phyloP scores from a whole-genome alignment of 2,888 invertebrate genomes.

The Parnassius apollo region DNA sequence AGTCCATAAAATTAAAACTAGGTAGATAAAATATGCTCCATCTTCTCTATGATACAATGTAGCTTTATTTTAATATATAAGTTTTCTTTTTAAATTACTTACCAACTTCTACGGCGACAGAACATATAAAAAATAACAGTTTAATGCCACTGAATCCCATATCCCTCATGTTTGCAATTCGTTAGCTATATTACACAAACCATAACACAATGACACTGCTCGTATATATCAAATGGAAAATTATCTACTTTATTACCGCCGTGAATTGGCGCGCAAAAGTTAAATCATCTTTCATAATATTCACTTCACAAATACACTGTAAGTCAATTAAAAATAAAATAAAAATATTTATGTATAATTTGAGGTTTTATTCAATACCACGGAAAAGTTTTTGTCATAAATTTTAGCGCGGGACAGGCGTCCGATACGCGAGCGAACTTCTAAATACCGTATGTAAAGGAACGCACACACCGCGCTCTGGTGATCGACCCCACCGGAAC shows the following conservation, averaged over 20 bases:
- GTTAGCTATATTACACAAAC: slow-evolving; percentile 35
- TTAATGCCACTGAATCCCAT: slow-evolving; percentile 53
- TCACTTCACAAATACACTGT: slow-evolving; percentile 31
- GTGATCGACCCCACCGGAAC: slow-evolving; percentile 82
- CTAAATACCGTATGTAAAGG: slow-evolving; percentile 53
- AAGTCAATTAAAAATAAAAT: slow-evolving; percentile 19
- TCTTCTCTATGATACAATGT: too few species aligned
- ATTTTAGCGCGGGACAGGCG: slow-evolving; percentile 59
- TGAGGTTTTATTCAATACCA: slow-evolving; percentile 16
- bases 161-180: slow-evolving; percentile 56
- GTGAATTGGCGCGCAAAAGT: slow-evolving; percentile 37
- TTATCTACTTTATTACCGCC: slow-evolving; percentile 41
- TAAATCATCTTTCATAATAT: slow-evolving; percentile 38
- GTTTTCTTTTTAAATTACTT: slow-evolving; percentile 40
- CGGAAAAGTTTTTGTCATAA: slow-evolving; percentile 26
- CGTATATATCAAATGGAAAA: slow-evolving; percentile 19
- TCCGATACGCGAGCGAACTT: slow-evolving; percentile 49
- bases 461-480: slow-evolving; percentile 56
- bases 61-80: too few species aligned
- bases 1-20: too few species aligned
- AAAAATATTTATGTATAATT: slow-evolving; percentile 1
- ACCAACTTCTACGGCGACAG: slow-evolving; percentile 50
- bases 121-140: slow-evolving; percentile 53
- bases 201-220: slow-evolving; percentile 32
- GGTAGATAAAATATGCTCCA: too few species aligned